A percentile compares a stretch with the other conserved stretches of the same genome.
Evolutionary conservation across 2,888 invertebrate species (phyloP).

Genomic region (Sepioteuthis lessoniana): DNA sequence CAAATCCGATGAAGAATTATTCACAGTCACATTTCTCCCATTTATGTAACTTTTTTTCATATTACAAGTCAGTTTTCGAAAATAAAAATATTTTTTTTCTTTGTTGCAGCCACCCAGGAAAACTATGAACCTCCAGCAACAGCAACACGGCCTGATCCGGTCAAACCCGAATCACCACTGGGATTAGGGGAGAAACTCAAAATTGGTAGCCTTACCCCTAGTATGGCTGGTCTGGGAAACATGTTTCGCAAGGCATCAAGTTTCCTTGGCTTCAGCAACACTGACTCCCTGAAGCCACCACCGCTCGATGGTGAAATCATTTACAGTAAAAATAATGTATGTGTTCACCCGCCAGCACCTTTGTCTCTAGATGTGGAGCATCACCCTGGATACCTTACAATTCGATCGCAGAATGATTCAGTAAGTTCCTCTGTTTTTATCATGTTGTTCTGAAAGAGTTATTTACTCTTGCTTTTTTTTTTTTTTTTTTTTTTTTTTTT

Average conservation of each 20-base stretch:
- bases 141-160: conserved; percentile 50
- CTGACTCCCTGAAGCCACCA: conserved; percentile 68
- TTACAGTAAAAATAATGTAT: conserved; percentile 91
- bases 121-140: conserved; percentile 38
- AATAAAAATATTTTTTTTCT: background rate
- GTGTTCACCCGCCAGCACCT: conserved; percentile 93
- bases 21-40: background rate
- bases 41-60: background rate
- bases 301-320: conserved; percentile 77
- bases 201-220: conserved; percentile 56
- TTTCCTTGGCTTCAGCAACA: conserved; percentile 68
- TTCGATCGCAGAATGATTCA: conserved; percentile 79
- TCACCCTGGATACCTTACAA: conserved; percentile 92
- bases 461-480: too few relatives aligned
- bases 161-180: conserved; percentile 53
- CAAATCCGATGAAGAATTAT: too few relatives aligned
- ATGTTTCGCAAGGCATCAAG: conserved; percentile 73
- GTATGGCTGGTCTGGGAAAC: conserved; percentile 67
- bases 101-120: conserved; percentile 42
- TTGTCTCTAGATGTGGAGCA: conserved; percentile 88
- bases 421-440: conserved; percentile 58
- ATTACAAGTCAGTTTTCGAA: background rate
- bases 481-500: too few relatives aligned
- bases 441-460: background rate
- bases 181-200: conserved; percentile 8